Base-by-base conservation (phyloP, 2,888 invertebrate species). In the Alviniconcha strummeri region DNA sequence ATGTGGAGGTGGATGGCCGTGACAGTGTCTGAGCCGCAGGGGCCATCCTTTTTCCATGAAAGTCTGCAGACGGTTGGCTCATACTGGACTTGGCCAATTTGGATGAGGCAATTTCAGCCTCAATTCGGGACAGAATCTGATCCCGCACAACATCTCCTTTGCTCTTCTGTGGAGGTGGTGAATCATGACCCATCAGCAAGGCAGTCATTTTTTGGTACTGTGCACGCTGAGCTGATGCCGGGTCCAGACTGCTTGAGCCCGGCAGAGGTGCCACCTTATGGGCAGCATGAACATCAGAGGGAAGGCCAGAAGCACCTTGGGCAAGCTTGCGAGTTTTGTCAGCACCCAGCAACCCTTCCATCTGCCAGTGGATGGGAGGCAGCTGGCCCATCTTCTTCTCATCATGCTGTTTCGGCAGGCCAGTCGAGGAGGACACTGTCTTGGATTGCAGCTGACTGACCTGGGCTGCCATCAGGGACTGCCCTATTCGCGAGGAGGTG, bases 111-210 rank as follows among this genome's bases (percentile, higher is more conserved):
- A 81, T 54, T n/a, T 84, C 84, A 13, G 84, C 81, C 77, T 77
- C 71, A n/a, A 84, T 81, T 55, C 77, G 76, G 67, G 76, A 67
- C 19, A 84, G 57, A 64, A 84, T 84, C 71, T 84, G 81, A n/a
- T 84, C 81, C 2, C 77, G 81, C 15, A 80, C 81, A 4, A 69
- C 13, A 1, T 76, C 57, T n/a, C 75, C 57, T 55, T 55, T 52
- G 17, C 67, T 77, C 56, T 60, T 76, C 11, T 13, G 17, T 36
- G 57, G 5, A 13, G 13, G 57, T 19, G 64, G n/a, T 8, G 11
- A 55, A 60, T 52, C 67, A 5, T 36, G 4, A 17, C 8, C 69
- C 55, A 15, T 76, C 56, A 78, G 15, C 74, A 80, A 52, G 0
- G 75, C 36, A 8, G 83, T 56, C 81, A 83, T 76, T 15, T 55